A percentile compares a stretch with the other conserved stretches of the same genome.
Conservation (phyloP, 2,888 invertebrate species). For the Sarcophaga variegata region DNA sequence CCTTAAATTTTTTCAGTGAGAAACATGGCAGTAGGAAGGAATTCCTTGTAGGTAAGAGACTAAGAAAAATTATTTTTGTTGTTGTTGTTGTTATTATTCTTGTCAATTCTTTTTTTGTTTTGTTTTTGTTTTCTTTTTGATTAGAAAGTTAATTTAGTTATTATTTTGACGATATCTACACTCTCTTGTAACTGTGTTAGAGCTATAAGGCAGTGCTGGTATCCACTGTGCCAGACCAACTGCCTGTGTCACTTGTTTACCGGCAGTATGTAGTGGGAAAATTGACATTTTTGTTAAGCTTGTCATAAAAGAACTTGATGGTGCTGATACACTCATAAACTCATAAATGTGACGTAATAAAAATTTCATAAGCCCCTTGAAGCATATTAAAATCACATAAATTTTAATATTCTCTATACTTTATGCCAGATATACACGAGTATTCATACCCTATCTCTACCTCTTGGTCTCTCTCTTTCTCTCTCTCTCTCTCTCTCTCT, state of each 20-base stretch:
- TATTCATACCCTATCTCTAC: too few species aligned
- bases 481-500: too few species aligned
- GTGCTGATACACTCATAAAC: conserved; percentile 65
- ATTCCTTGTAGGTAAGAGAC: background rate
- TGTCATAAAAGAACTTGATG: conserved; percentile 63
- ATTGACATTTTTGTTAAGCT: conserved; percentile 66
- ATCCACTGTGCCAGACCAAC: background rate
- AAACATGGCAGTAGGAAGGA: background rate
- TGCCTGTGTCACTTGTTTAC: background rate
- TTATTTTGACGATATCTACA: conserved; percentile 3
- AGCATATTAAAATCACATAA: conserved; percentile 69
- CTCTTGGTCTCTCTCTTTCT: too few species aligned
- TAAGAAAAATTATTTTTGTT: background rate
- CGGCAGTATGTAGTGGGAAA: conserved; percentile 40
- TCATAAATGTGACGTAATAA: conserved; percentile 69
- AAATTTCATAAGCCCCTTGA: conserved; percentile 69
- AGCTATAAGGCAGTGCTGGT: background rate
- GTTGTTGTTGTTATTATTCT: conserved; percentile 11
- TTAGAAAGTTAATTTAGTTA: conserved; percentile 55
- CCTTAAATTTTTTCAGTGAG: conserved; percentile 17
- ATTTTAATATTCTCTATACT: conserved; percentile 62
- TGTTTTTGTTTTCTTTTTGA: background rate
- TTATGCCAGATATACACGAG: background rate
- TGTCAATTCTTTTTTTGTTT: background rate
- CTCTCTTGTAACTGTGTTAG: too few species aligned